phyloP scores from a whole-genome alignment of 2,888 invertebrate genomes.

The Drosophila lacicola region DNA sequence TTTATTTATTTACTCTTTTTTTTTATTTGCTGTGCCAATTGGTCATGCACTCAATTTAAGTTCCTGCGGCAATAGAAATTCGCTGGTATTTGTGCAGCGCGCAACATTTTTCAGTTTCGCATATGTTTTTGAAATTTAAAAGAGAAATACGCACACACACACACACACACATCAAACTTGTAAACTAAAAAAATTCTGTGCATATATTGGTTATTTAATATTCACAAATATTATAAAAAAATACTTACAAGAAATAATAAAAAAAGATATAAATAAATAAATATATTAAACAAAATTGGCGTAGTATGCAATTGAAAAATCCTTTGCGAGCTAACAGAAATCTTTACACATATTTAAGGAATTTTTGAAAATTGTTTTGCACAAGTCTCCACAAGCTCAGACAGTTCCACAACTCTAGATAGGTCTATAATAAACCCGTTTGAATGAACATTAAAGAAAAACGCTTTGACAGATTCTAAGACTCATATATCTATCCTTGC shows the following conservation, averaged over 20 bases:
- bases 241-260: not conserved
- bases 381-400: too few relatives aligned
- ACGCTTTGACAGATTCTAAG: too few relatives aligned
- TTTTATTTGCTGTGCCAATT: constrained; percentile 16
- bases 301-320: too few relatives aligned
- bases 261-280: too few relatives aligned
- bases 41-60: constrained; percentile 31
- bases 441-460: too few relatives aligned
- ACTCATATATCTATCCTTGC: too few relatives aligned
- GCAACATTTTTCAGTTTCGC: constrained; percentile 1
- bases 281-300: too few relatives aligned
- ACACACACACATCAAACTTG: not conserved
- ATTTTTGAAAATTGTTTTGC: too few relatives aligned
- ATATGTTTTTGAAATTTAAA: not conserved
- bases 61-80: constrained; percentile 11
- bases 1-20: constrained; percentile 2
- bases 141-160: not conserved
- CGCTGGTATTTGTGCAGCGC: constrained; percentile 1
- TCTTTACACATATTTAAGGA: too few relatives aligned
- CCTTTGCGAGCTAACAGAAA: too few relatives aligned
- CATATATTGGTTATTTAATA: constrained; percentile 6
- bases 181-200: constrained; percentile 10
- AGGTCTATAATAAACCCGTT: too few relatives aligned
- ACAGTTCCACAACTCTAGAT: too few relatives aligned
- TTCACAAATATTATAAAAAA: constrained; percentile 1